phyloP scores from a whole-genome alignment of 1,140 invertebrate species.

The Centruroides sculpturatus region DNA sequence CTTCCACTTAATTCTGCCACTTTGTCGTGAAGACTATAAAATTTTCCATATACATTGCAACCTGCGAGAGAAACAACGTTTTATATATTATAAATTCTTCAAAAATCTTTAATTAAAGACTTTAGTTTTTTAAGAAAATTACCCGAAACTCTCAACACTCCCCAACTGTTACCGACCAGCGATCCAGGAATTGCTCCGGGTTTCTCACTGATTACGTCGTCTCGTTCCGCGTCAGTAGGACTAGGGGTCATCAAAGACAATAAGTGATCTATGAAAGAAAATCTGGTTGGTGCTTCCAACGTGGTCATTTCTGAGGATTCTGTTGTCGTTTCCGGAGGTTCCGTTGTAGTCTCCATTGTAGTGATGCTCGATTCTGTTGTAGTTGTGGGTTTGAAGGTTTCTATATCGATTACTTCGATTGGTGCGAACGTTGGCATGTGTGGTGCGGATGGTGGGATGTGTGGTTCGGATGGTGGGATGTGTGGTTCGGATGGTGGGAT shows the following conservation, averaged over 20 bases:
- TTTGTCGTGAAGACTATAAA: conserved; percentile 69
- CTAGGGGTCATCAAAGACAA: too few relatives aligned
- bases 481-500: not conserved
- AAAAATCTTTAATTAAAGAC: too few relatives aligned
- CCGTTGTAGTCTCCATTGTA: not conserved
- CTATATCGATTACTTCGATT: not conserved
- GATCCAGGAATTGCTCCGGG: too few relatives aligned
- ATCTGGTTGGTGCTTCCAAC: not conserved
- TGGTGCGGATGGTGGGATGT: not conserved
- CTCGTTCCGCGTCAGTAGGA: too few relatives aligned
- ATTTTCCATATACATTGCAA: conserved; percentile 80
- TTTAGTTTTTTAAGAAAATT: not conserved
- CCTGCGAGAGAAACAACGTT: conserved; percentile 40
- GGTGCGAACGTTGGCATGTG: not conserved
- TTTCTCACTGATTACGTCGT: too few relatives aligned
- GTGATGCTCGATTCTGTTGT: not conserved
- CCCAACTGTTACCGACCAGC: too few relatives aligned
- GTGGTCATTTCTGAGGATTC: not conserved
- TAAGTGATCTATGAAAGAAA: too few relatives aligned
- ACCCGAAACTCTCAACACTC: too few relatives aligned
- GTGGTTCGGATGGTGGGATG: too few relatives aligned
- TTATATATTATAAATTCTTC: too few relatives aligned
- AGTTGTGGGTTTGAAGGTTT: not conserved
- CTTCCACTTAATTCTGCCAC: conserved; percentile 65
- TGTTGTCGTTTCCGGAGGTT: not conserved